Evolutionary conservation across 92 coral and sea anemone genomes (phyloP).

Genomic region (Zoanthus solanderi): DNA sequence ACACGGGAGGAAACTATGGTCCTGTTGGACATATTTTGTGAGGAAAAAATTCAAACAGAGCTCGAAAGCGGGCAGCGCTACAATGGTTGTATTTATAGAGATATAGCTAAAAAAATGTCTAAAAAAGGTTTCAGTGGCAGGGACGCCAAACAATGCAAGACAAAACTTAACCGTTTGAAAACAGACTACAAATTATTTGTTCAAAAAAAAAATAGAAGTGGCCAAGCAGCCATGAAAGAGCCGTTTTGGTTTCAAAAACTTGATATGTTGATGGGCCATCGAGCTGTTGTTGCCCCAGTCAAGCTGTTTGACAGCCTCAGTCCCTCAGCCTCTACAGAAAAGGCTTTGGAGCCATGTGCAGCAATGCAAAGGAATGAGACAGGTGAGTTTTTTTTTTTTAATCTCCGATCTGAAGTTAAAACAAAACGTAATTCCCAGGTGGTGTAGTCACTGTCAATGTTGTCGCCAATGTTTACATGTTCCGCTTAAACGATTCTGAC

Average conservation of each 20-base stretch:
- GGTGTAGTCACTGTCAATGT: background rate
- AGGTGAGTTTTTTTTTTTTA: background rate
- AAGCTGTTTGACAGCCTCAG: constrained; percentile 7
- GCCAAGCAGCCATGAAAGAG: constrained; percentile 14
- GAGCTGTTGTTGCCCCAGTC: constrained; percentile 9
- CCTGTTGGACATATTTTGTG: constrained; percentile 17
- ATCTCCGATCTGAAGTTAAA: constrained; percentile 5
- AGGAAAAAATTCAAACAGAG: background rate
- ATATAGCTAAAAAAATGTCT: background rate
- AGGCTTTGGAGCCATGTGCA: background rate
- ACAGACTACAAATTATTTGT: constrained; percentile 1
- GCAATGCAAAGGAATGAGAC: background rate
- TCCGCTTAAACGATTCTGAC: background rate
- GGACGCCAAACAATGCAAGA: constrained; percentile 14
- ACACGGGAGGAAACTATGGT: background rate
- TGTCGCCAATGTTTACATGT: background rate
- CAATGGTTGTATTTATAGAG: constrained; percentile 2
- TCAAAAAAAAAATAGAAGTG: constrained; percentile 6
- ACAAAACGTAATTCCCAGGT: background rate
- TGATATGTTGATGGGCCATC: background rate
- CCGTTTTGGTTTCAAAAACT: constrained; percentile 10
- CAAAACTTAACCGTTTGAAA: constrained; percentile 4
- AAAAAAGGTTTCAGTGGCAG: constrained; percentile 14
- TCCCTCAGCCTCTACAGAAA: constrained; percentile 6
- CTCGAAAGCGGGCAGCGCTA: constrained; percentile 21